A percentile compares a stretch with the other conserved stretches of the same genome.
phyloP scores from a whole-genome alignment of 2,797 vertebrate genomes.

The Lemur catta region DNA sequence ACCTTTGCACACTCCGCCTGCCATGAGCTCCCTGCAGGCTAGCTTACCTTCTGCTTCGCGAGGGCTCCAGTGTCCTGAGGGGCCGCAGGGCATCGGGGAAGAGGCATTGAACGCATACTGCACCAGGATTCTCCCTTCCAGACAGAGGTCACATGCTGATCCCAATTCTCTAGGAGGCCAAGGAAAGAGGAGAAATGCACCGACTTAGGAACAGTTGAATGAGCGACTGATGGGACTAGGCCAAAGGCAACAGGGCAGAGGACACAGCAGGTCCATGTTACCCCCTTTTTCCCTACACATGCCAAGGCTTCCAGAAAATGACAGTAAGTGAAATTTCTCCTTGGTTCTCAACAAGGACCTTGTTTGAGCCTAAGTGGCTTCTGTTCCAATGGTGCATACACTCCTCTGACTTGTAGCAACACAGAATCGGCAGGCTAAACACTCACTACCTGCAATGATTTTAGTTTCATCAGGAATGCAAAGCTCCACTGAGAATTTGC shows the following conservation, averaged over 20 bases:
- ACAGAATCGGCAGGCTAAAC: not conserved
- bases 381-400: not conserved
- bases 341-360: not conserved
- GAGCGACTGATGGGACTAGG: constrained; percentile 60
- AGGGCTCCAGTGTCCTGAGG: constrained; percentile 98
- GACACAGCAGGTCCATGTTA: constrained; percentile 47
- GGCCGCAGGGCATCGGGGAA: constrained; percentile 94
- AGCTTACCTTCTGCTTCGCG: constrained; percentile 97
- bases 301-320: constrained; percentile 52
- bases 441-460: not conserved
- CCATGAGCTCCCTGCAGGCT: not conserved
- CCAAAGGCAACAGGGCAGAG: constrained; percentile 57
- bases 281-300: constrained; percentile 8
- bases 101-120: constrained; percentile 96
- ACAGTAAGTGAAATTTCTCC: not conserved
- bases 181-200: constrained; percentile 87
- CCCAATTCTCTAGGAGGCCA: constrained; percentile 99
- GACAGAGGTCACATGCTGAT: constrained; percentile 96
- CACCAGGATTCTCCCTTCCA: constrained; percentile 92
- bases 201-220: constrained; percentile 87
- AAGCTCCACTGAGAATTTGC: not conserved
- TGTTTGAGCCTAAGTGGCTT: not conserved
- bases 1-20: not conserved
- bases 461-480: not conserved
- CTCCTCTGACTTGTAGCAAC: not conserved